These are phyloP conservation scores for Panthera tigris DNA, from an alignment of 2,113 vertebrate species.

Conservation along the genomic window DNA sequence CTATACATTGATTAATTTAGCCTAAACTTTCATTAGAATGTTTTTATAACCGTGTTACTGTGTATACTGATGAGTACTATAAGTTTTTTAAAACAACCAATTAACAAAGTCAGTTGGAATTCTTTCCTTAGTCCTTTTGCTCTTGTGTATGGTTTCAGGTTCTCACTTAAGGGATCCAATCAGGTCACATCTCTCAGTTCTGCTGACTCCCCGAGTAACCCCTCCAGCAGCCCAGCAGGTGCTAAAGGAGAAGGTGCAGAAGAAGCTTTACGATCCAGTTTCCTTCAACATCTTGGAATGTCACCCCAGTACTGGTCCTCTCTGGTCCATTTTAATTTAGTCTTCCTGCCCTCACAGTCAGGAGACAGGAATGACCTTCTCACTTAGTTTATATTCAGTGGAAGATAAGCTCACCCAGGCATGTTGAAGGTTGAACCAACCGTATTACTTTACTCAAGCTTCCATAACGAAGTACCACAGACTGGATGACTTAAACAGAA, in stretches of 20 bases:
- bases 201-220: background rate
- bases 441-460: background rate
- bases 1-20: background rate
- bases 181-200: background rate
- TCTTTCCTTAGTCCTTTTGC: background rate
- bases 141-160: background rate
- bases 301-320: background rate
- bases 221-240: background rate
- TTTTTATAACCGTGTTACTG: background rate
- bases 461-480: background rate
- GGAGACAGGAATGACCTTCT: background rate
- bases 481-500: background rate
- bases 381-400: background rate
- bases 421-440: background rate
- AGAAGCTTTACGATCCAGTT: background rate
- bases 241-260: background rate
- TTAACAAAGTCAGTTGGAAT: background rate
- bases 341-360: background rate
- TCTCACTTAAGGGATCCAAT: background rate
- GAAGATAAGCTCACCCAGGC: background rate
- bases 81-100: background rate
- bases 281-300: background rate
- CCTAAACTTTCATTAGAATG: background rate
- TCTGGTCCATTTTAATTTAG: background rate
- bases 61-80: background rate